These are phyloP conservation scores for Crypturellus tataupa DNA, from an alignment of 2,797 vertebrate genomes.

Conservation along the genomic window DNA sequence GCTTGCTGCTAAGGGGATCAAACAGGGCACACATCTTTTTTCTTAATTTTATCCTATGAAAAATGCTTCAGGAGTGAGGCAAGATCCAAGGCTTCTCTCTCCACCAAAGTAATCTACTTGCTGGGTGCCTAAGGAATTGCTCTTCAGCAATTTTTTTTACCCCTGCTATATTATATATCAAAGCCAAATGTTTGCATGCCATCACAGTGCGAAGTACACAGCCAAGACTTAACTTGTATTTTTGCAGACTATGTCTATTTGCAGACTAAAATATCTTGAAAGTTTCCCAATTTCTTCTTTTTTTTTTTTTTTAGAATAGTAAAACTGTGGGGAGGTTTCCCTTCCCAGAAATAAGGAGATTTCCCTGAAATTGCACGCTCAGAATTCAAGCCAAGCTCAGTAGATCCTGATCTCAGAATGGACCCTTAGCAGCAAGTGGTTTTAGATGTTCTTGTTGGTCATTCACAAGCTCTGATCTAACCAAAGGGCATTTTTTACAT, in stretches of 20 bases:
- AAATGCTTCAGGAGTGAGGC: too few species aligned
- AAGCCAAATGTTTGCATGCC: too few species aligned
- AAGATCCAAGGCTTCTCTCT: too few species aligned
- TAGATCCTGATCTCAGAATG: not conserved
- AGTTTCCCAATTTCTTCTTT: not conserved
- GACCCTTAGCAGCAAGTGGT: not conserved
- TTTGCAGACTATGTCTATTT: not conserved
- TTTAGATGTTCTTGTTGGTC: not conserved
- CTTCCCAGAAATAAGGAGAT: not conserved
- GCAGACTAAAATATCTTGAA: not conserved
- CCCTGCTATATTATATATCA: too few species aligned
- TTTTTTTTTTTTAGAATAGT: too few species aligned
- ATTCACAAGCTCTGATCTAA: not conserved
- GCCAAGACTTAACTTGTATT: not conserved
- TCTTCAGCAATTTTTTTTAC: too few species aligned
- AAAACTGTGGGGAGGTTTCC: not conserved
- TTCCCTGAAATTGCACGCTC: not conserved
- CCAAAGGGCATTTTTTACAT: not conserved
- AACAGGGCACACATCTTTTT: not conserved
- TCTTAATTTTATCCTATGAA: not conserved
- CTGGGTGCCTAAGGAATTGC: too few species aligned
- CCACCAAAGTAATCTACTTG: too few species aligned
- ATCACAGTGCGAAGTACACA: not conserved
- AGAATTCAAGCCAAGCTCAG: not conserved
- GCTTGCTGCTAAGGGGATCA: accelerated